Percentiles rank a stretch among this genome's conserved stretches.
These are phyloP conservation scores for Lasioglossum morio DNA, from an alignment of 2,888 invertebrate genomes.

Conservation along the genomic window DNA sequence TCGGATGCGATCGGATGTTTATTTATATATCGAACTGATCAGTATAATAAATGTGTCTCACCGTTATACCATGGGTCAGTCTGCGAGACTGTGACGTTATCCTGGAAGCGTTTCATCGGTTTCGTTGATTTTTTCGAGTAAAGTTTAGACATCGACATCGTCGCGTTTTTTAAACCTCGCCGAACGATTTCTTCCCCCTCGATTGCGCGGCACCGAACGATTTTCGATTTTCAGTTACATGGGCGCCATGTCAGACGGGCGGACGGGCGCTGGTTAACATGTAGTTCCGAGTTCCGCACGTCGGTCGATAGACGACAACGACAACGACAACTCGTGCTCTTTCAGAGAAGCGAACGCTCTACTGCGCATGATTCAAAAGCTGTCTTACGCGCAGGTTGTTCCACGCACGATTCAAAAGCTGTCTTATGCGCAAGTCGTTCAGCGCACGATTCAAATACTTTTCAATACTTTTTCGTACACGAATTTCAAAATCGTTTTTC, in stretches of 20 bases:
- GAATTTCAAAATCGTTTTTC: not conserved
- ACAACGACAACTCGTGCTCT: constrained; percentile 62
- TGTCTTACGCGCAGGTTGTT: not conserved
- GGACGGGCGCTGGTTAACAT: constrained; percentile 71
- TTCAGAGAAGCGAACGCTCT: constrained; percentile 18
- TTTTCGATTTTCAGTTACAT: constrained; percentile 61
- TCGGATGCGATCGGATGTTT: constrained; percentile 41
- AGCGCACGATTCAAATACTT: not conserved
- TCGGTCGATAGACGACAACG: constrained; percentile 80
- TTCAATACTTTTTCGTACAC: not conserved
- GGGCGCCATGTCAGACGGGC: constrained; percentile 77
- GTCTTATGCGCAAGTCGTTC: too few species aligned
- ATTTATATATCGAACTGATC: constrained; percentile 51
- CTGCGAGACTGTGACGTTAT: constrained; percentile 92
- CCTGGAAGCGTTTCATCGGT: constrained; percentile 91
- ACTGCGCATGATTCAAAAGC: constrained; percentile 32
- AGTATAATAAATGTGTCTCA: constrained; percentile 85
- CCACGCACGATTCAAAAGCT: not conserved
- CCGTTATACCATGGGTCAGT: constrained; percentile 95
- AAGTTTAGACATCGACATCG: constrained; percentile 91
- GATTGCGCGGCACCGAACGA: constrained; percentile 51
- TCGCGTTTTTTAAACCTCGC: constrained; percentile 39
- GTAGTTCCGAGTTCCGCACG: constrained; percentile 59
- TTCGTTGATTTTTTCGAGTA: constrained; percentile 91
- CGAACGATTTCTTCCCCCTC: constrained; percentile 4